Conservation (phyloP, 2,797 vertebrate species). For the Myiotriccus ornatus region DNA sequence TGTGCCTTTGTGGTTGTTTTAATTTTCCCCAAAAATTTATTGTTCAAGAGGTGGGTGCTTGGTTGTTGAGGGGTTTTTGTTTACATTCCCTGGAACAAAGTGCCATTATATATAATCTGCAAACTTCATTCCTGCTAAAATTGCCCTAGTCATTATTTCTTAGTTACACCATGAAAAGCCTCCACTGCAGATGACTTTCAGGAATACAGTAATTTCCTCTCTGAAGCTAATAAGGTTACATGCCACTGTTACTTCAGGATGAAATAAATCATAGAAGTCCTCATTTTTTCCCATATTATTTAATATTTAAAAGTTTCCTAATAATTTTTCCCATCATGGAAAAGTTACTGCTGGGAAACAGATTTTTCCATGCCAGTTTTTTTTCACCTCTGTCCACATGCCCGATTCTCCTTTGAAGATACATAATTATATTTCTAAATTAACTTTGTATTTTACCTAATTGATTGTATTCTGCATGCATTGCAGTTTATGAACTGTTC, state of each 20-base stretch:
- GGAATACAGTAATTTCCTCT: not conserved
- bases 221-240: not conserved
- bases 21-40: not conserved
- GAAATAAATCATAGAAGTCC: not conserved
- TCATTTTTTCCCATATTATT: not conserved
- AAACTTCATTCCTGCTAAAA: not conserved
- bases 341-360: not conserved
- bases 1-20: not conserved
- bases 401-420: not conserved
- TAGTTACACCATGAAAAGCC: not conserved
- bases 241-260: not conserved
- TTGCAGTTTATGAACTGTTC: not conserved
- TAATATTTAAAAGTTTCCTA: not conserved
- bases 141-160: not conserved
- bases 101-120: not conserved
- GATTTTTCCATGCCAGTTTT: not conserved
- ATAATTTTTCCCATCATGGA: not conserved
- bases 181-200: not conserved
- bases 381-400: not conserved
- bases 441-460: conserved; percentile 48
- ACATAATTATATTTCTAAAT: conserved; percentile 44
- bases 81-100: not conserved
- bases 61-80: not conserved
- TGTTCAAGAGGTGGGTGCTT: not conserved
- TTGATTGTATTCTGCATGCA: not conserved